Percentiles rank a stretch among this genome's conserved stretches.
Conservation (phyloP, 2,113 vertebrate genomes). For the Loxodonta africana region DNA sequence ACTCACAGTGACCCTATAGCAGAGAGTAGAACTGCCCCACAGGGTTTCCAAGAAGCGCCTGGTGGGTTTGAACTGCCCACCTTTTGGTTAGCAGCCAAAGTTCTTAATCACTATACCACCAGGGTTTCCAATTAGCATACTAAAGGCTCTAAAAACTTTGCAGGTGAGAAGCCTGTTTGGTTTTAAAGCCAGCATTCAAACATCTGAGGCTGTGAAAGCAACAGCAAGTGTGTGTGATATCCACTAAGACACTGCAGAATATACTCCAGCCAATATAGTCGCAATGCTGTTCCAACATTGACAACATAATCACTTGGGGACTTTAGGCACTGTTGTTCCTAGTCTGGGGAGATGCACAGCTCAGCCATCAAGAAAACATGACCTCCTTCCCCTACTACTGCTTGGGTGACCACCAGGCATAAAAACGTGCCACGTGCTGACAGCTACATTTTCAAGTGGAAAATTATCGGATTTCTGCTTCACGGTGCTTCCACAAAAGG, state of each 20-base stretch:
- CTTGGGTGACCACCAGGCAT: neutral
- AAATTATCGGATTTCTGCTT: constrained; percentile 42
- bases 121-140: neutral
- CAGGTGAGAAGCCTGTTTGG: neutral
- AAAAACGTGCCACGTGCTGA: neutral
- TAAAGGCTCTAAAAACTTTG: neutral
- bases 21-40: too few species aligned
- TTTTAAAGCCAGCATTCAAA: constrained; percentile 1
- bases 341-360: neutral
- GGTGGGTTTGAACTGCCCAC: too few species aligned
- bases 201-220: neutral
- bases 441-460: constrained; percentile 48
- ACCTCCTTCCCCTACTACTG: neutral
- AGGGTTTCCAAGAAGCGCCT: too few species aligned
- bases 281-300: neutral
- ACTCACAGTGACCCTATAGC: too few species aligned
- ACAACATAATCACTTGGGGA: neutral
- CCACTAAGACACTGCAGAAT: neutral
- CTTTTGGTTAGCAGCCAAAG: too few species aligned
- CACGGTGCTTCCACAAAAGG: neutral
- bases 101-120: too few species aligned
- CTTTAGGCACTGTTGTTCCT: neutral
- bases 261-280: neutral
- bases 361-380: neutral
- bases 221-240: neutral